These are phyloP conservation scores for Ictalurus punctatus DNA, from an alignment of 2,113 vertebrate species.

Conservation along the genomic window DNA sequence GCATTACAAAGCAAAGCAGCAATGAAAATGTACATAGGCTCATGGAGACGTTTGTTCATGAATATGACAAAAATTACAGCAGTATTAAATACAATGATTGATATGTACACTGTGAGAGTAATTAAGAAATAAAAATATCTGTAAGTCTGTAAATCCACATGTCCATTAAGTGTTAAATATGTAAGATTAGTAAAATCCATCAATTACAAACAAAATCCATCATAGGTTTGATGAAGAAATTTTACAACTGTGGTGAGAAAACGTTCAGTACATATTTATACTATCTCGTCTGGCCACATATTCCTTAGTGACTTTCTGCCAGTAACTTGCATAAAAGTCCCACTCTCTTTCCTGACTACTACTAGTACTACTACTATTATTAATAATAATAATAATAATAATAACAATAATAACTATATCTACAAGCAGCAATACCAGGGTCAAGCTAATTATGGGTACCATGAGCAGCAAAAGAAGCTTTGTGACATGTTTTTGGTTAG, in stretches of 20 bases:
- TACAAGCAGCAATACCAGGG: no score
- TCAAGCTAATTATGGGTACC: no score
- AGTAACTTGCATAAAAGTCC: background rate
- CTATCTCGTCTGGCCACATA: background rate
- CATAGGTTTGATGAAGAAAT: background rate
- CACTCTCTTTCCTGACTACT: background rate
- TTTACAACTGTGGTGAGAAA: background rate
- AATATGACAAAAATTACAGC: conserved; percentile 21
- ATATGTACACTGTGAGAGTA: background rate
- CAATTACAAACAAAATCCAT: background rate
- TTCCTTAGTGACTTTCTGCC: background rate
- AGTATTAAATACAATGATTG: background rate
- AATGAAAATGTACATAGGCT: background rate
- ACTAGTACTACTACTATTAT: no score
- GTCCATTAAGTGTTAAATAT: conserved; percentile 1
- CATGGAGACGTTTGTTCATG: conserved; percentile 28
- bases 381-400: no score
- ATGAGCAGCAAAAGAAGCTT: no score
- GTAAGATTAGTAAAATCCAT: conserved; percentile 10
- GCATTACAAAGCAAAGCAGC: conserved; percentile 6
- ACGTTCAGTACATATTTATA: background rate
- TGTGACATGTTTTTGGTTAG: no score
- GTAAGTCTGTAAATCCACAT: conserved; percentile 20
- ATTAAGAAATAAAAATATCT: conserved; percentile 26
- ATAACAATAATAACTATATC: no score